Evolutionary conservation across 2,888 invertebrate genomes (phyloP).

Genomic region (Spisula subtruncata): DNA sequence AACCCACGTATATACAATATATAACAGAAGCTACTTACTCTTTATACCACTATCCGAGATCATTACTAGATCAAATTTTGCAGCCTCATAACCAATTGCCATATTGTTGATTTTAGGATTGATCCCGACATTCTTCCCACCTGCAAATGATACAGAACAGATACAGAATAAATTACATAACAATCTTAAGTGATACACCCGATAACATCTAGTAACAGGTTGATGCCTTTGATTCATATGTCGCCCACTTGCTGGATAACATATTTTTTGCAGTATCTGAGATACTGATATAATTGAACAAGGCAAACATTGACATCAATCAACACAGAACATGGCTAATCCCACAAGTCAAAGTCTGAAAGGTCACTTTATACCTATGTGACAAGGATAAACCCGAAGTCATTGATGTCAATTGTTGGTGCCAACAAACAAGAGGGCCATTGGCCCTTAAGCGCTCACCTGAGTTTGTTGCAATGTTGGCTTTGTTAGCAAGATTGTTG

Average conservation of each 20-base stretch:
- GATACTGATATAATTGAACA: background rate
- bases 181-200: background rate
- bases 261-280: too few species aligned
- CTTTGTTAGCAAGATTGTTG: too few species aligned
- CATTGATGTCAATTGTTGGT: too few species aligned
- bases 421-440: too few species aligned
- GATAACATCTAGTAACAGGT: background rate
- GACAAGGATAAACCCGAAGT: too few species aligned
- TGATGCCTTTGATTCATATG: background rate
- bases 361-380: too few species aligned
- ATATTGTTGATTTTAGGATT: constrained; percentile 99
- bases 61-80: constrained; percentile 95
- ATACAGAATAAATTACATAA: constrained; percentile 8
- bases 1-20: too few species aligned
- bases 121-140: constrained; percentile 96
- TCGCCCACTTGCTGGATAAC: background rate
- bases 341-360: too few species aligned
- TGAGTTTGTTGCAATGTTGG: too few species aligned
- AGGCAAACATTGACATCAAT: background rate
- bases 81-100: constrained; percentile 96
- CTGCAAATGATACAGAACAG: constrained; percentile 86
- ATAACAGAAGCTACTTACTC: constrained; percentile 89
- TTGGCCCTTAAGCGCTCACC: too few species aligned
- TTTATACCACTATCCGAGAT: constrained; percentile 98
- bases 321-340: too few species aligned